Base-by-base conservation (phyloP, 2,113 vertebrate species). In the Syngnathus floridae region DNA sequence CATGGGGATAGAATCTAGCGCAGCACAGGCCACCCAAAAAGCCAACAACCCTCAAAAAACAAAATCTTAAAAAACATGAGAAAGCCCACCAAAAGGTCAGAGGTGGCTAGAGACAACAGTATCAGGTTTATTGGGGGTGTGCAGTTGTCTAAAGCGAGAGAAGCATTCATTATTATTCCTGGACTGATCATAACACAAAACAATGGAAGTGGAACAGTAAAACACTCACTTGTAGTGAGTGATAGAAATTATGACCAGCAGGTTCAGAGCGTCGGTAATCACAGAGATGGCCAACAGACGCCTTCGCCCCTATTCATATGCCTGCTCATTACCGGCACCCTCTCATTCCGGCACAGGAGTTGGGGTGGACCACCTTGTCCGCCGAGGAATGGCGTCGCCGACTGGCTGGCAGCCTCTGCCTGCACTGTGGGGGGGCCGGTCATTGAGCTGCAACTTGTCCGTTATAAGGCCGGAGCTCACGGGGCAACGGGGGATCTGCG, bases 81-180 rank as follows among this genome's bases (percentile, higher is more conserved):
- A n/a, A 76, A 4, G 3, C 78, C 71, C 14, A 80, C 1, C 0
- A 71, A 45, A 11, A 62, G 63, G 31, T 71, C 78, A 1, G 74
- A 69, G 35, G 59, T 11, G 31, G 65, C 68, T 65, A 74, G 43
- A 51, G 74, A 88, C 11, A 87, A 71, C 16, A 88, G 65, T 10
- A 88, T 69, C 58, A 83, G 21, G 68, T 88, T 31, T 87, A 43
- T 84, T 87, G 19, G 83, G 43, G 16, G 81, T 88, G 66, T 88
- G 85, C 21, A 90, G 86, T 66, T 87, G 80, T 71, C 82, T 90
- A 75, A 48, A 55, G 31, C 2, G 26, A 48, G 46, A n/a, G 1
- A 48, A 48, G n/a, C 7, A 19, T 48, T n/a, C 7, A 19, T 48
- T n/a, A 48, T 48, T 19, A 48, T 19, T 2, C 7, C 16, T 48